Conservation (phyloP, 2,888 invertebrate genomes). For the Catocala fraxini region DNA sequence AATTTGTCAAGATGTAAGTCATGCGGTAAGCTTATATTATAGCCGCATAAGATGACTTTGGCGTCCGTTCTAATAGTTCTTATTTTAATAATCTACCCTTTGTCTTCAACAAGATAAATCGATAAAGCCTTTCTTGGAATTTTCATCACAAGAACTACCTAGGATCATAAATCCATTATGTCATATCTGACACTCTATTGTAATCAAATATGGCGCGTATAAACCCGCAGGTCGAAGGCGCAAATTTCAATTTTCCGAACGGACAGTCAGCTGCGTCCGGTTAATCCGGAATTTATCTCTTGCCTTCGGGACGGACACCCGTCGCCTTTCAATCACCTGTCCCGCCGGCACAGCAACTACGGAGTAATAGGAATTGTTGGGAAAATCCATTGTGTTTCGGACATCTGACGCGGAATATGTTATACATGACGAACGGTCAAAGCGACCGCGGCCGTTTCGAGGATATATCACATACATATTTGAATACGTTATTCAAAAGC, state of each 20-base stretch:
- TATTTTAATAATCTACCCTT: not conserved
- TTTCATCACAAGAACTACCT: not conserved
- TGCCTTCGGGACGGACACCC: conserved; percentile 64
- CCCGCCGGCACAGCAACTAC: conserved; percentile 47
- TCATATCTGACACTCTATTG: conserved; percentile 44
- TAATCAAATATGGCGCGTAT: conserved; percentile 54
- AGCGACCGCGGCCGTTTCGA: conserved; percentile 34
- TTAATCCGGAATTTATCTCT: conserved; percentile 73
- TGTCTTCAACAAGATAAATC: not conserved
- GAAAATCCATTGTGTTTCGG: conserved; percentile 55
- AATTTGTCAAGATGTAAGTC: too few species aligned
- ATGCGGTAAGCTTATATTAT: too few species aligned
- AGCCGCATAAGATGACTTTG: too few species aligned
- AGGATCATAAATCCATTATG: conserved; percentile 41
- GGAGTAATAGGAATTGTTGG: conserved; percentile 58
- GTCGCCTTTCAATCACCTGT: conserved; percentile 77
- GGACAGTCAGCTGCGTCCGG: conserved; percentile 71
- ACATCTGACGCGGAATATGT: conserved; percentile 54
- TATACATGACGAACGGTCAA: conserved; percentile 37
- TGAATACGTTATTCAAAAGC: conserved; percentile 30
- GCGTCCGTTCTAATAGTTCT: too few species aligned
- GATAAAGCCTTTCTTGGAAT: not conserved
- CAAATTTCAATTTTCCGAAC: conserved; percentile 76
- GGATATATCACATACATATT: conserved; percentile 32
- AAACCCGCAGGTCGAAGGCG: conserved; percentile 48